phyloP scores from a whole-genome alignment of 2,888 invertebrate species.

The Cyclophora punctaria region DNA sequence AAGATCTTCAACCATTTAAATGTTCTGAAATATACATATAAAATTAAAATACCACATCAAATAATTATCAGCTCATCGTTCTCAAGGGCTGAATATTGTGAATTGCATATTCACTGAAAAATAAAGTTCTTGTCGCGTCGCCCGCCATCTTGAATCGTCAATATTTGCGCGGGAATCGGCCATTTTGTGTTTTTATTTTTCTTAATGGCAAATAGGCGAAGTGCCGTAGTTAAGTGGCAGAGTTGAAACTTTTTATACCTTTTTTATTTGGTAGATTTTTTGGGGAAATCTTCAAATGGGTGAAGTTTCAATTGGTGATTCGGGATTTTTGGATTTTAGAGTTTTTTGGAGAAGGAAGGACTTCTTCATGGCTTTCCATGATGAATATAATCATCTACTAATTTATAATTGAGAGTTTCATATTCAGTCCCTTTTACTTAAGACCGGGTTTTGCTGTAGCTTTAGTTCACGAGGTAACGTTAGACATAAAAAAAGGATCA shows the following conservation, averaged over 20 bases:
- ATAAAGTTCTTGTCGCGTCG: conserved; percentile 23
- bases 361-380: too few relatives aligned
- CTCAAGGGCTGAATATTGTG: conserved; percentile 38
- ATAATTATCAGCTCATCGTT: conserved; percentile 7
- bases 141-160: conserved; percentile 37
- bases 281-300: too few relatives aligned
- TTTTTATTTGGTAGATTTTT: conserved; percentile 30
- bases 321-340: too few relatives aligned
- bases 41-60: conserved; percentile 12
- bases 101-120: conserved; percentile 55
- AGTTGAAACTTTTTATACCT: conserved; percentile 30
- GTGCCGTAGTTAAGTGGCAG: conserved; percentile 18
- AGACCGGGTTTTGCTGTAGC: too few relatives aligned
- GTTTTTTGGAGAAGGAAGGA: too few relatives aligned
- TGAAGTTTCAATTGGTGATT: too few relatives aligned
- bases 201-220: neutral
- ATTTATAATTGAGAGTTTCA: too few relatives aligned
- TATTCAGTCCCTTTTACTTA: too few relatives aligned
- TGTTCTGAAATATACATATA: neutral
- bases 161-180: conserved; percentile 3
- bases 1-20: too few relatives aligned
- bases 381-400: too few relatives aligned
- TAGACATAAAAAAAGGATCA: too few relatives aligned
- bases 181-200: conserved; percentile 3
- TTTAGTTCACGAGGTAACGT: too few relatives aligned